Evolutionary conservation across 2,113 vertebrate genomes (phyloP).

Genomic region (Glaucomys volans): DNA sequence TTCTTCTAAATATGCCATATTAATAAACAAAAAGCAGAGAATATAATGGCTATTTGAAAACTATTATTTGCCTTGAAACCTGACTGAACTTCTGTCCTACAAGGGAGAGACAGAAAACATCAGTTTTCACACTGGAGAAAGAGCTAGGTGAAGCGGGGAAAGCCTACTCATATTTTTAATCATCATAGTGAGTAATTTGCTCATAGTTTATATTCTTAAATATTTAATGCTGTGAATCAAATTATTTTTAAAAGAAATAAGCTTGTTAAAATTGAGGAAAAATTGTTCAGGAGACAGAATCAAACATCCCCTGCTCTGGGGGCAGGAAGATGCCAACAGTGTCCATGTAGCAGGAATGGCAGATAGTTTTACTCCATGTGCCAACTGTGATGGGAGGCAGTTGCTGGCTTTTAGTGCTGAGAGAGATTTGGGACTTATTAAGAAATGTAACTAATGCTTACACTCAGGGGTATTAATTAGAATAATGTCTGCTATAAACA

Average conservation of each 20-base stretch:
- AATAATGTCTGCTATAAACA: background rate
- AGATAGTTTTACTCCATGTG: background rate
- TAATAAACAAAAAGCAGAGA: background rate
- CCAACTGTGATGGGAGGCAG: background rate
- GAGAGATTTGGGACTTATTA: background rate
- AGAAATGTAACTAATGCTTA: conserved; percentile 34
- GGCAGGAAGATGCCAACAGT: background rate
- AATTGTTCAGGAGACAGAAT: background rate
- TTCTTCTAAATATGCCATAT: background rate
- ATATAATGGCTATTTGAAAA: background rate
- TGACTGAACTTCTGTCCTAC: background rate
- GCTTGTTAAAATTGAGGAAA: background rate
- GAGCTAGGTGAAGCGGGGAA: background rate
- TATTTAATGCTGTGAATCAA: background rate
- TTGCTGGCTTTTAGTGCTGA: background rate
- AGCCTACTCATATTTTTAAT: background rate
- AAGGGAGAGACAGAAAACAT: background rate
- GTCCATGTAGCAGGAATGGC: background rate
- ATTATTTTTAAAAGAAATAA: conserved; percentile 15
- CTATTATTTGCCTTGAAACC: background rate
- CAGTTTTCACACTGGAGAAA: background rate
- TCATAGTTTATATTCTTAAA: conserved; percentile 12
- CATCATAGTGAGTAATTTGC: background rate
- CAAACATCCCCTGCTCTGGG: background rate
- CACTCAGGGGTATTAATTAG: conserved; percentile 4